Evolutionary conservation across 2,797 vertebrate species (phyloP).

Genomic region (Catamblyrhynchus diadema): DNA sequence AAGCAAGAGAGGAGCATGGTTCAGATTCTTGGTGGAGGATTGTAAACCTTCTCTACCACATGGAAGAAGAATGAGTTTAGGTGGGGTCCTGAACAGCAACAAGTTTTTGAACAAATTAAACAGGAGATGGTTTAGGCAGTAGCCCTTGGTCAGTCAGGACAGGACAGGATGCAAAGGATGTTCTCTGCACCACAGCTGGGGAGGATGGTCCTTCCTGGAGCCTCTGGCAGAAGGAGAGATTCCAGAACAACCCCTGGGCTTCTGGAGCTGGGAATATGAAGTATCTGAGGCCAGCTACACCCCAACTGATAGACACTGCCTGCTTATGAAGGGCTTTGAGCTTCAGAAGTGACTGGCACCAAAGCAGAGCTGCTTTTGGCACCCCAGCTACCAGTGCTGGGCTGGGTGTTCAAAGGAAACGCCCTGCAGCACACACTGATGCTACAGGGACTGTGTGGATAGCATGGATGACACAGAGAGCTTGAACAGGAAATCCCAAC

Average conservation of each 20-base stretch:
- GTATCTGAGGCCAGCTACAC: not conserved
- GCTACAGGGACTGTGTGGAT: too few species aligned
- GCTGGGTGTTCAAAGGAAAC: not conserved
- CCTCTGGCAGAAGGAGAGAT: not conserved
- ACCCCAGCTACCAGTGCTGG: not conserved
- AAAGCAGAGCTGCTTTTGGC: not conserved
- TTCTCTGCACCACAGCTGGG: not conserved
- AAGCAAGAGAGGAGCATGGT: not conserved
- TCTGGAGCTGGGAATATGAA: not conserved
- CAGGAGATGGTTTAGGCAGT: not conserved
- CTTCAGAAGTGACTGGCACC: not conserved
- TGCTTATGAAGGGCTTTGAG: not conserved
- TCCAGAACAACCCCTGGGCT: not conserved
- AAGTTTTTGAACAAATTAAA: not conserved
- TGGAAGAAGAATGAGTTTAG: not conserved
- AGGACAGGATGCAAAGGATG: not conserved
- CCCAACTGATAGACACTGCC: not conserved
- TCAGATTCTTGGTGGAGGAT: not conserved
- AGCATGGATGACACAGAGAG: not conserved
- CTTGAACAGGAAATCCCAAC: not conserved
- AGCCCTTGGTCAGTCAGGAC: not conserved
- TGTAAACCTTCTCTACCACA: not conserved
- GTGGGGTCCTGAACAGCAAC: not conserved
- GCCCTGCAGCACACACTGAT: not conserved
- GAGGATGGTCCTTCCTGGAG: not conserved